Evolutionary conservation across 2,888 invertebrate species (phyloP).

Genomic region (Acanthosepion pharaonis): DNA sequence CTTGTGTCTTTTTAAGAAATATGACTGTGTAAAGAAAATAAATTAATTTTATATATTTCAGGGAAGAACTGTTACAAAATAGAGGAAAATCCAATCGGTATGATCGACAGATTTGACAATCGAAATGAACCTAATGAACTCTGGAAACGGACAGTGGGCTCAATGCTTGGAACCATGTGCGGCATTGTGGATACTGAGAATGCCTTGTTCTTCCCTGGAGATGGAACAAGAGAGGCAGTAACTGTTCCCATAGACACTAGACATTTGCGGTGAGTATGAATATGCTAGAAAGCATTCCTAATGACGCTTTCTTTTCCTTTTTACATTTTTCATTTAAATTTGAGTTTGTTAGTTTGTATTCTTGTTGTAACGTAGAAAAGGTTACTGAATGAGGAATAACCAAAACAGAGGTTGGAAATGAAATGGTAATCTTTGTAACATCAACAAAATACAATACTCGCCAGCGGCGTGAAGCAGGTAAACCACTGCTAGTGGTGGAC

Average conservation of each 20-base stretch:
- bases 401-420: too few species aligned
- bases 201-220: slow-evolving; percentile 72
- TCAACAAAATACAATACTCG: too few species aligned
- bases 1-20: too few species aligned
- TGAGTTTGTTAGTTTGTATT: too few species aligned
- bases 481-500: too few species aligned
- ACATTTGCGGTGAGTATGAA: slow-evolving; percentile 61
- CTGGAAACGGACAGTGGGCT: slow-evolving; percentile 71
- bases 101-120: slow-evolving; percentile 74
- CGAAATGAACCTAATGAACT: slow-evolving; percentile 65
- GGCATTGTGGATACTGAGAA: slow-evolving; percentile 71
- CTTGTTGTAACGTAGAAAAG: too few species aligned
- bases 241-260: slow-evolving; percentile 72
- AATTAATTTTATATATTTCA: slow-evolving; percentile 48
- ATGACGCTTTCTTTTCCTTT: background rate
- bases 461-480: too few species aligned
- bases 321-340: slow-evolving; percentile 23
- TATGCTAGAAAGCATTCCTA: too few species aligned
- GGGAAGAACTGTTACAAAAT: slow-evolving; percentile 60
- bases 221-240: slow-evolving; percentile 72
- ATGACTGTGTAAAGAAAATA: too few species aligned
- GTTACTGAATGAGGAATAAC: too few species aligned
- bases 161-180: slow-evolving; percentile 70
- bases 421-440: too few species aligned
- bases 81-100: slow-evolving; percentile 62